These are phyloP conservation scores for Pogoniulus pusillus DNA, from an alignment of 2,797 vertebrate species.

Conservation along the genomic window DNA sequence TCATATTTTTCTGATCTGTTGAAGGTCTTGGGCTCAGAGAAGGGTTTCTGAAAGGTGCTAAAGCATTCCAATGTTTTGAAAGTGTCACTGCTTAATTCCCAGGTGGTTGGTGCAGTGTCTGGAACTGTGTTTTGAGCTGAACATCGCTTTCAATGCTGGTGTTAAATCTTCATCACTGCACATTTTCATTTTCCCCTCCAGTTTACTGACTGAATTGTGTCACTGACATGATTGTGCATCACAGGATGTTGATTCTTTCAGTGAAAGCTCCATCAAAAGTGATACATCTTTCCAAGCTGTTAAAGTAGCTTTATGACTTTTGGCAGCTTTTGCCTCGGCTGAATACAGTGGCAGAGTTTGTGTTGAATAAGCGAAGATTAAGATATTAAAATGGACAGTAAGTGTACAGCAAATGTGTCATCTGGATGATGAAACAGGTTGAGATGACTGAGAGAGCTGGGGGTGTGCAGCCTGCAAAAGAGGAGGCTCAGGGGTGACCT, in stretches of 20 bases:
- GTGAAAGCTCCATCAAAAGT: neutral
- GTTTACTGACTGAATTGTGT: neutral
- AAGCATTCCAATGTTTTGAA: neutral
- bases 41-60: neutral
- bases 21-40: neutral
- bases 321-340: neutral
- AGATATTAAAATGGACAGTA: neutral
- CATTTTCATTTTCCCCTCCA: neutral
- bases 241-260: neutral
- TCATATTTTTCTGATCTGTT: neutral
- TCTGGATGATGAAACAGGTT: neutral
- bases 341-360: neutral
- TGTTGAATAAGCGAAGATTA: neutral
- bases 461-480: too few species aligned
- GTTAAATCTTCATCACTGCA: neutral
- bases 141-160: neutral
- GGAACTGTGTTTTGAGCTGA: neutral
- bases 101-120: neutral
- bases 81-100: neutral
- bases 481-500: too few species aligned
- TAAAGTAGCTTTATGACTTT: neutral
- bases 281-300: neutral
- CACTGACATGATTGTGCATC: neutral
- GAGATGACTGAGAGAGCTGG: too few species aligned
- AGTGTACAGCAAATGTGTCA: neutral